These are phyloP conservation scores for Folsomia candida DNA, from an alignment of 2,888 invertebrate species.

Conservation along the genomic window DNA sequence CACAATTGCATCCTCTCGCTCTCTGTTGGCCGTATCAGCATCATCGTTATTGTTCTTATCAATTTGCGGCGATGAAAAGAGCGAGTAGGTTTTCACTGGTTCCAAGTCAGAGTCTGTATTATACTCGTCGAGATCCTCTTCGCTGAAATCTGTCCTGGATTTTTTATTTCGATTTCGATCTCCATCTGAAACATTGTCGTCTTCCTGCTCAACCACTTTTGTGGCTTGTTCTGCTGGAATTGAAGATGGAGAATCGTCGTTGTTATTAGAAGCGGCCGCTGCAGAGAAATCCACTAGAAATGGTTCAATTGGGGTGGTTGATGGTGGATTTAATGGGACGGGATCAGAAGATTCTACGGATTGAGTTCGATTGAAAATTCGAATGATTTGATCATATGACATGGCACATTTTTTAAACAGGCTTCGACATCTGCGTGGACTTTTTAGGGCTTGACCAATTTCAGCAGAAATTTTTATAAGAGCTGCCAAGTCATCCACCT, in stretches of 20 bases:
- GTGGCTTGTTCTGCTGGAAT: neutral
- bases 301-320: neutral
- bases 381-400: slow-evolving; percentile 31
- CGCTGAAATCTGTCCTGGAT: slow-evolving; percentile 27
- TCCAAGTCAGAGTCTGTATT: slow-evolving; percentile 33
- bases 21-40: slow-evolving; percentile 20
- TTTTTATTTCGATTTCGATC: slow-evolving; percentile 27
- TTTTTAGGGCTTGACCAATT: slow-evolving; percentile 33
- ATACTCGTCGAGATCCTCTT: slow-evolving; percentile 35
- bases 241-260: neutral
- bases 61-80: slow-evolving; percentile 18
- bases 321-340: neutral
- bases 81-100: slow-evolving; percentile 33
- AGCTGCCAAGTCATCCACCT: slow-evolving; percentile 39
- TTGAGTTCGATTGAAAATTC: slow-evolving; percentile 31
- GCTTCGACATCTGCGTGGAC: slow-evolving; percentile 32
- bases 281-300: neutral
- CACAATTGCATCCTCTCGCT: slow-evolving; percentile 23
- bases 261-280: neutral
- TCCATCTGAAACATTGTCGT: neutral
- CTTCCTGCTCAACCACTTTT: neutral
- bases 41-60: slow-evolving; percentile 3
- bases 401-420: slow-evolving; percentile 34
- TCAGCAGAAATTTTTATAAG: slow-evolving; percentile 37
- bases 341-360: slow-evolving; percentile 17